Conservation (phyloP, 2,113 vertebrate species). For the Hoplias malabaricus region DNA sequence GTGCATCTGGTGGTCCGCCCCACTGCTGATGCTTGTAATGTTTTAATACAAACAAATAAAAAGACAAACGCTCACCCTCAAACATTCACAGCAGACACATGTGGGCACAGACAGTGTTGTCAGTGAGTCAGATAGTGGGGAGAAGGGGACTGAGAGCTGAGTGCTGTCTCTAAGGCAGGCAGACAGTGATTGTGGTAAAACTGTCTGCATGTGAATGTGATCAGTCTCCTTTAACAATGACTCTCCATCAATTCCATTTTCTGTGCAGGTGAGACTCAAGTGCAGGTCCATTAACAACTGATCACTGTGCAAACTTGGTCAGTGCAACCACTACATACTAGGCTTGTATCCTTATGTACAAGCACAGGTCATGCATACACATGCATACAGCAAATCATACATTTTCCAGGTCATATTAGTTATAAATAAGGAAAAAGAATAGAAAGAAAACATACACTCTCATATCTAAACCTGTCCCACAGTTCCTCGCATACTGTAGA, state of each 20-base stretch:
- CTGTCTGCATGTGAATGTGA: constrained; percentile 33
- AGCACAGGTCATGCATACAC: constrained; percentile 63
- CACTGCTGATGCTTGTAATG: constrained; percentile 30
- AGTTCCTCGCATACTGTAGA: constrained; percentile 39
- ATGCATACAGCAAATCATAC: constrained; percentile 59
- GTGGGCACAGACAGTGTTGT: constrained; percentile 51
- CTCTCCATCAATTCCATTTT: constrained; percentile 29
- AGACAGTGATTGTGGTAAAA: constrained; percentile 36
- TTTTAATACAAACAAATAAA: constrained; percentile 39
- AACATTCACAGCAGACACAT: constrained; percentile 36
- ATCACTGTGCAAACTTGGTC: constrained; percentile 53
- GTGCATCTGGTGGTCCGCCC: constrained; percentile 4
- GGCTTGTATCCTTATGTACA: constrained; percentile 39
- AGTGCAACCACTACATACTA: constrained; percentile 54
- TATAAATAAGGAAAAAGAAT: constrained; percentile 59
- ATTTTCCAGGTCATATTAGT: constrained; percentile 49
- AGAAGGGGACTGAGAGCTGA: constrained; percentile 29
- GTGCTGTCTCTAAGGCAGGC: constrained; percentile 46
- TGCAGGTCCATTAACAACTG: constrained; percentile 38
- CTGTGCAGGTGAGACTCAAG: constrained; percentile 54
- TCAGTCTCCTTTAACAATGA: not conserved
- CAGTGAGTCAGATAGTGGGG: constrained; percentile 45
- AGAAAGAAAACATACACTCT: constrained; percentile 55
- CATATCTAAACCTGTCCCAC: constrained; percentile 28
- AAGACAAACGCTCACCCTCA: constrained; percentile 42